These are phyloP conservation scores for Nephotettix cincticeps DNA, from an alignment of 1,140 invertebrate genomes.

Conservation along the genomic window DNA sequence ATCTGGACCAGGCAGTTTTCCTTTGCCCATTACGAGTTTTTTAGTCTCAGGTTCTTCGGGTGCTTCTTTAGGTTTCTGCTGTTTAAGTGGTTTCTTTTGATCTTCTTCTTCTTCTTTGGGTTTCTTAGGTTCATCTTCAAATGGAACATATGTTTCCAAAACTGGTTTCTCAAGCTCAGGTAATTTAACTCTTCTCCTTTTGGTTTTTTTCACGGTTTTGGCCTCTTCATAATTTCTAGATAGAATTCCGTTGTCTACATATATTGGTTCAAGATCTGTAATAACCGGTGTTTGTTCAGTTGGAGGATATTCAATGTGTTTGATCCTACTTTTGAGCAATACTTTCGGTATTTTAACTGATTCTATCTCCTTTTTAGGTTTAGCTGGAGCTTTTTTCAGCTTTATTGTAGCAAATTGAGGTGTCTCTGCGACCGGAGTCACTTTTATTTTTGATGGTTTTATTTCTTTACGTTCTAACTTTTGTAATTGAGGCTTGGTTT, in stretches of 20 bases:
- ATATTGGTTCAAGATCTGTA: conserved; percentile 39
- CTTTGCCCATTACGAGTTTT: conserved; percentile 42
- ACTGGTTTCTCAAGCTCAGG: conserved; percentile 46
- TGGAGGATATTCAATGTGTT: conserved; percentile 51
- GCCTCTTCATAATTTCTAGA: conserved; percentile 70
- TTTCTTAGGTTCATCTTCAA: conserved; percentile 45
- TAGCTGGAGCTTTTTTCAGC: conserved; percentile 58
- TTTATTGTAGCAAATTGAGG: conserved; percentile 61
- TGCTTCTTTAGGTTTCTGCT: conserved; percentile 42
- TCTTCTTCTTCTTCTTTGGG: conserved; percentile 48
- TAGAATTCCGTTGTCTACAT: conserved; percentile 60
- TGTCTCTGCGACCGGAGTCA: conserved; percentile 48
- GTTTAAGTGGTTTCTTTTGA: conserved; percentile 25
- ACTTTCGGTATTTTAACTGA: conserved; percentile 59
- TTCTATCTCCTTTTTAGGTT: conserved; percentile 51
- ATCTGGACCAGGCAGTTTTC: conserved; percentile 36
- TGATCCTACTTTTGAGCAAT: conserved; percentile 62
- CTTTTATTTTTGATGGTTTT: conserved; percentile 50
- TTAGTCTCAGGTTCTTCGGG: conserved; percentile 41
- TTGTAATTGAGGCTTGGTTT: conserved; percentile 23
- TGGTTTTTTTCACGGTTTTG: conserved; percentile 59
- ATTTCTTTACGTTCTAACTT: conserved; percentile 48
- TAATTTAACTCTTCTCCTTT: conserved; percentile 50
- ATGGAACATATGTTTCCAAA: conserved; percentile 53
- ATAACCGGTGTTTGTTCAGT: conserved; percentile 42